Base-by-base conservation (phyloP, 1,140 invertebrate genomes). In the Carcinoscorpius rotundicauda region DNA sequence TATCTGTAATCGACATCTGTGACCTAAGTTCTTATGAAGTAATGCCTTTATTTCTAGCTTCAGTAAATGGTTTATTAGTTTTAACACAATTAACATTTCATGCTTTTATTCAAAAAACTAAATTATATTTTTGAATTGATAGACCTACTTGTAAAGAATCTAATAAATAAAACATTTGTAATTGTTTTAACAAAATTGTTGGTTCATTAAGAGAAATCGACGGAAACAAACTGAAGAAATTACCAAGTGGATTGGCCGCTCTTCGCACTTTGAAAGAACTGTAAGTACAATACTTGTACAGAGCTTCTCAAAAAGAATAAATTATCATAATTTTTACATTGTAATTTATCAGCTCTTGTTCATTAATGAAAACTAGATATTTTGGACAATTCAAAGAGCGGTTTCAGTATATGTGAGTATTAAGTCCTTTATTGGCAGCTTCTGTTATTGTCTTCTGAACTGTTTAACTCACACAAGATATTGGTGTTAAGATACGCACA, bases 161-260 rank as follows among this genome's bases (percentile, higher is more conserved):
- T 29, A 8, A n/a, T 9, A 55, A 8, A n/a, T 9, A 9, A 9
- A 55, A 55, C n/a, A 55, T 55, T 3, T 55, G 53, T 9, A 55
- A 55, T 9, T 55, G n/a, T 55, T 9, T 55, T 9, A 9, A 2
- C 53, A 9, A 55, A 55, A 29, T 29, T 29, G 29, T 29, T 29
- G 29, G 2, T 29, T 29, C 8, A 64, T 64, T 0, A 51, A 67
- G 66, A 67, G 66, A 67, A 61, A 64, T 67, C 52, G 64, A 67
- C 58, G 59, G 66, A 55, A 67, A 67, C 51, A 29, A 61, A 8
- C 60, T 67, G n/a, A 10, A 61, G 10, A 63, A 67, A 10, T 5
- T 67, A 50, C 66, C 66, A 52, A 9, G 4, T 29, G 66, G 63
- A 4, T 9, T 68, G 49, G n/a, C 56, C 10, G 62, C 48, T 60